Conservation (phyloP, 2,113 vertebrate species). For the Silurus asotus region DNA sequence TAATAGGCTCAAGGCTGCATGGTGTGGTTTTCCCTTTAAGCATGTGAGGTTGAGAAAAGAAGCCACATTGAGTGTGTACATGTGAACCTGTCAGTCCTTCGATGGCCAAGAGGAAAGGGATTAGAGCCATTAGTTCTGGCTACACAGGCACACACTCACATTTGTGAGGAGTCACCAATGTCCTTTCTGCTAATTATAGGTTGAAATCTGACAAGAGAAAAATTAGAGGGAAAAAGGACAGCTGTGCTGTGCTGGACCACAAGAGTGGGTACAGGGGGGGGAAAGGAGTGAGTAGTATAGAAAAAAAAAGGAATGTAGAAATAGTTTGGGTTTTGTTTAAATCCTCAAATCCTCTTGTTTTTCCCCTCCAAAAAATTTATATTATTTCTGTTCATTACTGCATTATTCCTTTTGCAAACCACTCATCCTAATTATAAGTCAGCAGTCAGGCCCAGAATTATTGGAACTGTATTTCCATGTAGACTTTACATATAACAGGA, state of each 20-base stretch:
- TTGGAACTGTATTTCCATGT: conserved; percentile 56
- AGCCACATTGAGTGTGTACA: conserved; percentile 68
- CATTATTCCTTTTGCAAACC: not conserved
- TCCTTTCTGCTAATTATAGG: conserved; percentile 86
- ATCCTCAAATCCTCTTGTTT: conserved; percentile 67
- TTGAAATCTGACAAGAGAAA: conserved; percentile 88
- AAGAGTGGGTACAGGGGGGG: conserved; percentile 34
- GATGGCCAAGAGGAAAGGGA: conserved; percentile 59
- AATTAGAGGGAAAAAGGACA: conserved; percentile 88
- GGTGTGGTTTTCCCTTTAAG: conserved; percentile 63
- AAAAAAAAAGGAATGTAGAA: conserved; percentile 44
- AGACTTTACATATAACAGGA: not conserved
- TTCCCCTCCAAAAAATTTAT: conserved; percentile 57
- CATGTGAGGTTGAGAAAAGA: conserved; percentile 57
- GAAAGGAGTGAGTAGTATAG: not conserved
- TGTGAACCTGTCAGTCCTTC: conserved; percentile 76
- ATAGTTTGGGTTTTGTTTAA: conserved; percentile 76
- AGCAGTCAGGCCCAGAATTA: conserved; percentile 60
- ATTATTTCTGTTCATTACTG: conserved; percentile 57
- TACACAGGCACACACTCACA: conserved; percentile 68
- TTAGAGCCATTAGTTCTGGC: conserved; percentile 76
- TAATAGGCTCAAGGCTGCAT: conserved; percentile 15
- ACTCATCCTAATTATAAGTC: conserved; percentile 51
- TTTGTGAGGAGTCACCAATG: conserved; percentile 75
- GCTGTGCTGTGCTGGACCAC: conserved; percentile 71